Conservation (phyloP, 2,797 vertebrate genomes). For the Nyctibius grandis region DNA sequence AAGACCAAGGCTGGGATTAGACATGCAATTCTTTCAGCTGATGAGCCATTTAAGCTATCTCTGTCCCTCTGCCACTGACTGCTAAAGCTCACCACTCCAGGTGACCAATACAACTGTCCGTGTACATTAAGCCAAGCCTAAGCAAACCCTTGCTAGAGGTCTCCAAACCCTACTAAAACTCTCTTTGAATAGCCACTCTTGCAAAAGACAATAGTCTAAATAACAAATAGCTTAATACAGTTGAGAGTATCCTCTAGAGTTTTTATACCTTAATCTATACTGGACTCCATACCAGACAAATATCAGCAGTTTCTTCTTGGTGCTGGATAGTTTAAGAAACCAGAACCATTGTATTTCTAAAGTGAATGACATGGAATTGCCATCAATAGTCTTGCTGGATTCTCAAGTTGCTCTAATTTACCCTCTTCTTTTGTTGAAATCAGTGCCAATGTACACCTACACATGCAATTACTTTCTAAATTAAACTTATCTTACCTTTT, state of each 20-base stretch:
- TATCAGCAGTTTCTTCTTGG: background rate
- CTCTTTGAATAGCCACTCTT: background rate
- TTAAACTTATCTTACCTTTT: slow-evolving; percentile 78
- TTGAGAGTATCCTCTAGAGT: background rate
- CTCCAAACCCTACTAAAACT: background rate
- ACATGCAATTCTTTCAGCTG: background rate
- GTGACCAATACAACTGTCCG: background rate
- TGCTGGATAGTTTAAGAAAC: background rate
- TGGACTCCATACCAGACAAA: background rate
- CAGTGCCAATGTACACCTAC: background rate
- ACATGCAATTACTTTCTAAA: background rate
- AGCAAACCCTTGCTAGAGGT: background rate
- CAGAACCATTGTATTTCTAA: background rate
- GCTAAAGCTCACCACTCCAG: background rate
- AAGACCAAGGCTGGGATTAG: background rate
- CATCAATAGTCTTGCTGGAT: background rate
- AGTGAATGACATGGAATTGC: background rate
- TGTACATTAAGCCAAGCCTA: background rate
- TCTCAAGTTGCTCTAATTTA: background rate
- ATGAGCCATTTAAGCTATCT: background rate
- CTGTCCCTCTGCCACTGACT: background rate
- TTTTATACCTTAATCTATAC: background rate
- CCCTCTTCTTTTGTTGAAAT: background rate
- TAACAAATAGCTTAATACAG: background rate
- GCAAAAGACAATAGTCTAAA: background rate